Evolutionary conservation across 2,888 invertebrate genomes (phyloP), one percentile per base, ranked within the genome.

Genomic region (Clitarchus hookeri): DNA sequence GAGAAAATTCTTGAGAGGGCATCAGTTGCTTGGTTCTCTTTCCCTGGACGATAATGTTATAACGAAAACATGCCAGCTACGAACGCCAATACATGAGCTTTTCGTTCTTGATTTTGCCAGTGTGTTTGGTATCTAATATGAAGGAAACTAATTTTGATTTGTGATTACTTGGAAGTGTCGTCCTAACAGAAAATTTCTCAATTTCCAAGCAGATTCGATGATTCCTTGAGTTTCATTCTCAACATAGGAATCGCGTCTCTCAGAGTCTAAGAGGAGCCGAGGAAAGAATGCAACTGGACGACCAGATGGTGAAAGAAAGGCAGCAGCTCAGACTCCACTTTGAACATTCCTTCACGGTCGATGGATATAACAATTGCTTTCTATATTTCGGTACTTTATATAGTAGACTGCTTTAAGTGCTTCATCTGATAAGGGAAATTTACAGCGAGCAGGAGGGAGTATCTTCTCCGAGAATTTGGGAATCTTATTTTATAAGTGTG

Each of bases 201-300:
- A 85, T 80, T 85, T 85, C 19, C 48, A 13, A 8, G 23, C 6
- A 19, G 48, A 26, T 80, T 85, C 79, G 0, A 80, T 44, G 0
- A 85, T 80, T 16, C n/a, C 85, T n/a, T 78, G 11, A 0, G 85
- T 36, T 80, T 85, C 80, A 80, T 80, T 85, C 26, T 1, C 48
- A 25, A 79, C 23, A 9, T 44, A 85, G 0, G 44, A 44, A 44
- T 85, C n/a, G 87, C 85, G 13, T 87, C 36, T 87, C 44, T 36
- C 36, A 36, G 36, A 36, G 36, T 36, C 36, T n/a, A n/a, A 86
- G 86, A 13, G 79, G 85, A 11, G 86, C 77, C 23, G 88, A 85
- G 25, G 83, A 83, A 65, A 87, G 87, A 11, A 44, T n/a, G n/a
- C n/a, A n/a, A n/a, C n/a, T n/a, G n/a, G n/a, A n/a, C n/a, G n/a